Base-by-base conservation (phyloP, 2,888 invertebrate genomes). In the Tenthredo amoena region DNA sequence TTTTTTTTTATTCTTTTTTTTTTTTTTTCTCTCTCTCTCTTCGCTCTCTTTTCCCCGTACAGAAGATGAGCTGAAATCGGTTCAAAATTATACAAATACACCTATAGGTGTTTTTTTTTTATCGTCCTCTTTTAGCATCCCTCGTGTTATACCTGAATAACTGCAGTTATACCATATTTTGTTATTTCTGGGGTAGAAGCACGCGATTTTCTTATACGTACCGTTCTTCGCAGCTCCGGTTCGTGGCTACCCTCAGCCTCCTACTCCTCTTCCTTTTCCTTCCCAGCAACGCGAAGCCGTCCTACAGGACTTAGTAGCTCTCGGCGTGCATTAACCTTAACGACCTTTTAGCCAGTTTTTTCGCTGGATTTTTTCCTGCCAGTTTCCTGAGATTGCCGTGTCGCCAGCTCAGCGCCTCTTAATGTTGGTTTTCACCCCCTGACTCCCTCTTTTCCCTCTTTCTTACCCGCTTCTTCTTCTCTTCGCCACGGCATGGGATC, bases 351-450 rank as follows among this genome's bases (percentile, higher is more conserved):
- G 90, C 90, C 87, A 89, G 89, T 89, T 89, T 89, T 89, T 89
- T 89, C 85, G 85, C 86, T 84, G 79, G 72, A 65, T 86, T 85
- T 84, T 81, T 85, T 50, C 86, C 88, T 88, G 87, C 88, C 89
- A 89, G 90, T 89, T 83, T 89, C 88, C 91, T 89, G 90, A 91
- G 91, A 91, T 91, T 91, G 90, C 91, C 90, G 90, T 91, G 91
- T 90, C 91, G 90, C 90, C 88, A 90, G 89, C 91, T 91, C 91
- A 91, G 91, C 91, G 91, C 89, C 90, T 91, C 91, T 91, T 91
- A 91, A 91, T 91, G 91, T 90, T 90, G 86, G 87, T 89, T 91
- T 90, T 91, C 81, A 62, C 37, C 81, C 62, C 91, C 71, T 81
- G 15, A 62, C 77, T 43, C 21, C 37, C 43, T 1, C 72, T 18